Conservation (phyloP, 2,113 vertebrate species). For the Geococcyx californianus region DNA sequence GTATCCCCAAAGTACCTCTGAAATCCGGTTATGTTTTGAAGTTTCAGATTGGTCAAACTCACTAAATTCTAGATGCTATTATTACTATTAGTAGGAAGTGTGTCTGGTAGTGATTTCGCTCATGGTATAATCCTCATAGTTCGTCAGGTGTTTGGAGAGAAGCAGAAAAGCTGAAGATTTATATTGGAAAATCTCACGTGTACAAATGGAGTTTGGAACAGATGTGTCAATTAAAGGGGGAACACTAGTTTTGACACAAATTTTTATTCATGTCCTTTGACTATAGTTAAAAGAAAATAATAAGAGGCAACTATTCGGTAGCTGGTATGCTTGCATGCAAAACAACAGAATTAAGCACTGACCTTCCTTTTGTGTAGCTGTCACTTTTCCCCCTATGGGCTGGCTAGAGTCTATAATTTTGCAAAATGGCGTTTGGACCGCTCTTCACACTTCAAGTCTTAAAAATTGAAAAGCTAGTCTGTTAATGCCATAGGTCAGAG, state of each 20-base stretch:
- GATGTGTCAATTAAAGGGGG: background rate
- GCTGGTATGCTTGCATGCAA: background rate
- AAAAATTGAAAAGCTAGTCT: background rate
- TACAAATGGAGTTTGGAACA: background rate
- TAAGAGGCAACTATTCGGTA: background rate
- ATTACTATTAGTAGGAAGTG: background rate
- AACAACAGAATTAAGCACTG: background rate
- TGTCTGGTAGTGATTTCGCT: background rate
- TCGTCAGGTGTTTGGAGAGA: background rate
- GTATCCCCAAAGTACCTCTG: background rate
- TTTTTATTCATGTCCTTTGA: background rate
- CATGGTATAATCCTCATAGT: background rate
- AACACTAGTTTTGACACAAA: background rate
- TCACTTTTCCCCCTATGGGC: background rate
- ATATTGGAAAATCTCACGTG: background rate
- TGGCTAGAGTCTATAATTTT: background rate
- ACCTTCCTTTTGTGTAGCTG: background rate
- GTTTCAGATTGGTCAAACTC: background rate
- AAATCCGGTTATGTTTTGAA: background rate
- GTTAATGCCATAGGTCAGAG: background rate
- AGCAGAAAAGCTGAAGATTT: background rate
- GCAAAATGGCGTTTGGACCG: background rate
- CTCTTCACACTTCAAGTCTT: background rate
- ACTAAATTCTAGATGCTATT: background rate
- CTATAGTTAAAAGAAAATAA: background rate